Evolutionary conservation across 1,140 invertebrate genomes (phyloP).

Genomic region (Drosophila nigromelanica): DNA sequence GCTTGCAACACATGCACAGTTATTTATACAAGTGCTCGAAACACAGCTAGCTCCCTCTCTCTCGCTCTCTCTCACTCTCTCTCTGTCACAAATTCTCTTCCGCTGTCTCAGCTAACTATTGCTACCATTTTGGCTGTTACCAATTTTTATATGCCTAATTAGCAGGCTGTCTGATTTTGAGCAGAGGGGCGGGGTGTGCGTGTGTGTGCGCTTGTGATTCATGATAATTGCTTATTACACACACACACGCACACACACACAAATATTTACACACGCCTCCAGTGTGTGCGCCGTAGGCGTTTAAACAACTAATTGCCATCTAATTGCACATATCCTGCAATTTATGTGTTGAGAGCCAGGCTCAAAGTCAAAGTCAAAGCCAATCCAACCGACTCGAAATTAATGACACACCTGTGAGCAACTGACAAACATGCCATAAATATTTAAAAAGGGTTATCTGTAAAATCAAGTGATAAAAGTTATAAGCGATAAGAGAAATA

Average conservation of each 20-base stretch:
- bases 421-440: too few species aligned
- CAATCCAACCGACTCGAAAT: constrained; percentile 8
- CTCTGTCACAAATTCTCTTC: not conserved
- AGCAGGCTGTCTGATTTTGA: constrained; percentile 47
- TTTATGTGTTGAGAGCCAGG: constrained; percentile 29
- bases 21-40: constrained; percentile 34
- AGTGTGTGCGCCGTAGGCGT: constrained; percentile 19
- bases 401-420: constrained; percentile 26
- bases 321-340: constrained; percentile 48
- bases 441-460: not conserved
- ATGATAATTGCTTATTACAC: constrained; percentile 67
- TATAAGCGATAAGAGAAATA: too few species aligned
- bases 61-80: not conserved
- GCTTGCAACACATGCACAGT: constrained; percentile 60
- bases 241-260: not conserved
- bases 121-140: constrained; percentile 18
- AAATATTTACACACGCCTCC: constrained; percentile 38
- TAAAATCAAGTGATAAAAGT: not conserved
- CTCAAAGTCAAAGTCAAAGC: constrained; percentile 8
- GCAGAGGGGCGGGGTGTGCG: not conserved
- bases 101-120: constrained; percentile 13
- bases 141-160: constrained; percentile 68
- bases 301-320: constrained; percentile 49
- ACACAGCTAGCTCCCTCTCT: not conserved
- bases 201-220: constrained; percentile 49